Conservation (phyloP, 2,888 invertebrate species). For the Theretra japonica region DNA sequence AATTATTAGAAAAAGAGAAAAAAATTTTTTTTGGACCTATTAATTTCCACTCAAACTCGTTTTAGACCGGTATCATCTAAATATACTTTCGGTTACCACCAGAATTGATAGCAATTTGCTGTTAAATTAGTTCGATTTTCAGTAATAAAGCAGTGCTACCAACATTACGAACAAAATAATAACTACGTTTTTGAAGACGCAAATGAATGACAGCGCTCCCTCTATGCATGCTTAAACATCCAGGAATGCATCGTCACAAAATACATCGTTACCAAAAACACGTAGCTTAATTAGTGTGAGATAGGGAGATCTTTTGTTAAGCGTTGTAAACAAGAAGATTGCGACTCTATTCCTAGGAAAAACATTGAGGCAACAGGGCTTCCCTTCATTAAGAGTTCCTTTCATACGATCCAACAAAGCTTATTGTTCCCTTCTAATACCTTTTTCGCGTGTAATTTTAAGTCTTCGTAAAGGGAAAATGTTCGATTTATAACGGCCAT, state of each 20-base stretch:
- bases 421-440: constrained; percentile 48
- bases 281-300: constrained; percentile 9
- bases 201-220: too few species aligned
- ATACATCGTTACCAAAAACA: background rate
- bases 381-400: constrained; percentile 48
- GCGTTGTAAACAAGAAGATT: constrained; percentile 35
- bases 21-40: too few species aligned
- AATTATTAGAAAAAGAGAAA: too few species aligned
- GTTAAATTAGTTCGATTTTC: too few species aligned
- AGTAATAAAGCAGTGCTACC: too few species aligned
- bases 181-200: too few species aligned
- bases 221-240: background rate
- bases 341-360: constrained; percentile 34
- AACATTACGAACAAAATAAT: too few species aligned
- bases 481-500: background rate
- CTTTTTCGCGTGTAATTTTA: constrained; percentile 49
- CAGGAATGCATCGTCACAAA: too few species aligned
- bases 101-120: too few species aligned
- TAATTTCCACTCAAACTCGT: too few species aligned
- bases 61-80: too few species aligned
- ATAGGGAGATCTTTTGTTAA: constrained; percentile 4
- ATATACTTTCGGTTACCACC: too few species aligned
- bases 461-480: constrained; percentile 11
- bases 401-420: constrained; percentile 41
- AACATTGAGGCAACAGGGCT: constrained; percentile 27